Evolutionary conservation across 2,888 invertebrate species (phyloP), one percentile per base, ranked within the genome.

Genomic region (Drosophila putrida): DNA sequence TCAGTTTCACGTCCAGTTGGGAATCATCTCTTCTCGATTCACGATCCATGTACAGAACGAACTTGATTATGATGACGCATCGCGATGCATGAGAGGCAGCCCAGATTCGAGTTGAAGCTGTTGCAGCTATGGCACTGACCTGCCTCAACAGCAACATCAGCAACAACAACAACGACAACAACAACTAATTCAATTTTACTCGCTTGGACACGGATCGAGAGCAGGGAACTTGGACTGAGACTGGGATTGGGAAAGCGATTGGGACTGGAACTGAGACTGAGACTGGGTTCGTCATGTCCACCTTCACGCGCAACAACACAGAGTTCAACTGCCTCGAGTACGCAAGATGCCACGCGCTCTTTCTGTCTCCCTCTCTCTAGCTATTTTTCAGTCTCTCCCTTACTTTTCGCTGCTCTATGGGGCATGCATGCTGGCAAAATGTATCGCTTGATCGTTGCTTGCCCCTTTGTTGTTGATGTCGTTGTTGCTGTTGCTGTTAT

Each of bases 21-120:
- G 77, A 70, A 75, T 73, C 75, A 71, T 46, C 47, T 57, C 31
- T 62, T 35, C 28, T 28, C 51, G 64, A 65, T 43, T 61, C 57
- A 33, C 51, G 64, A 65, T 43, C 63, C 57, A 33, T 72, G 72
- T 79, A 78, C 74, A 75, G 71, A 75, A 69, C 75, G 57, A 86
- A 84, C 84, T 71, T 78, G 84, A 84, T 87, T 82, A 84, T 80
- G 84, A 87, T 87, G 84, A 84, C 84, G 87, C 84, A 87, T 84
- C 70, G 64, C 63, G 63, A 43, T 67, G 75, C 70, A 69, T 61
- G 64, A 69, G 49, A 74, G 55, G 49, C 68, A 73, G 60, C 60
- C 55, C 63, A 69, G 74, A 69, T 66, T 58, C 47, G 33, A 60
- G 46, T 15, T 44, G 8, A 5, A 54, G 71, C 57, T 50, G 71